These are phyloP conservation scores for Tribolium freemani DNA, from an alignment of 2,888 invertebrate species.

Conservation along the genomic window DNA sequence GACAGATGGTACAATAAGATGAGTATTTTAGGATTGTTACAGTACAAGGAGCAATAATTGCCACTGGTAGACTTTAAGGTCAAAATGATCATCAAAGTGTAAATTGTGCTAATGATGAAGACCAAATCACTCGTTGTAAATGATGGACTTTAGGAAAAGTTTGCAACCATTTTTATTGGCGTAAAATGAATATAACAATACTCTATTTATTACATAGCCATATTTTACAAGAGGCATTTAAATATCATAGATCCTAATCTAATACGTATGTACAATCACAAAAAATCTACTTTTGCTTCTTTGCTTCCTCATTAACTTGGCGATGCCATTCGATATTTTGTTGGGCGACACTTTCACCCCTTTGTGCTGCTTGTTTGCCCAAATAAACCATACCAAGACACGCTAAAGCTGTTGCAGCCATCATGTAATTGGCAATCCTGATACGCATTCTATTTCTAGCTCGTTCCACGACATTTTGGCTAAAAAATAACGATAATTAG, in stretches of 20 bases:
- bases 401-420: constrained; percentile 74
- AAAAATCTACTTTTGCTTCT: constrained; percentile 11
- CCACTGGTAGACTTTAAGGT: too few relatives aligned
- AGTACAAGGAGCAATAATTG: too few relatives aligned
- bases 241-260: background rate
- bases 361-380: constrained; percentile 78
- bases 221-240: background rate
- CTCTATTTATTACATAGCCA: background rate
- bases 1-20: too few relatives aligned
- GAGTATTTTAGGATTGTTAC: too few relatives aligned
- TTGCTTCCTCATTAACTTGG: constrained; percentile 70
- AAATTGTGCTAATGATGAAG: too few relatives aligned
- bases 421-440: constrained; percentile 79
- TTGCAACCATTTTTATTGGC: too few relatives aligned
- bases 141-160: too few relatives aligned
- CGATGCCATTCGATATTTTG: constrained; percentile 83
- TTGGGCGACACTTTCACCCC: constrained; percentile 78
- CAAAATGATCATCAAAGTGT: too few relatives aligned
- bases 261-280: background rate
- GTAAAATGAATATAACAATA: too few relatives aligned
- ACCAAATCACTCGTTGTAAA: too few relatives aligned
- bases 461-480: constrained; percentile 77
- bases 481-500: constrained; percentile 58
- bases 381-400: constrained; percentile 75
- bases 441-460: constrained; percentile 82